Evolutionary conservation across 2,113 vertebrate species (phyloP), one percentile per base, ranked within the genome.

Genomic region (Myrmecophaga tridactyla): DNA sequence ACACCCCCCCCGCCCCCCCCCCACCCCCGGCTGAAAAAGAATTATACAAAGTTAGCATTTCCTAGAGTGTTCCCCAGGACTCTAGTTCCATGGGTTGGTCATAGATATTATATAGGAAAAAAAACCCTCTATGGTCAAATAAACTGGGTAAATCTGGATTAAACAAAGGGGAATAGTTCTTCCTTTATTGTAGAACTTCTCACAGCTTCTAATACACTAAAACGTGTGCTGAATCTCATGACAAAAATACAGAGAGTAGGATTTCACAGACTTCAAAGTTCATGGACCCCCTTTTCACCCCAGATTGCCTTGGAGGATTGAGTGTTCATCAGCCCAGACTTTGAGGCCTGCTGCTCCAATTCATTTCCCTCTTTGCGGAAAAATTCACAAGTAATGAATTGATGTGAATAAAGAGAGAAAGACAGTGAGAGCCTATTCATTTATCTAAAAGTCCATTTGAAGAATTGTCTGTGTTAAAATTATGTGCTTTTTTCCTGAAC

Each of bases 401-500:
- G 39, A 93, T 92, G 73, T 82, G 95, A 97, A 88, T 89, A 92
- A 95, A 94, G 93, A 93, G 70, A 60, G 69, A 94, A 92, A 77
- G 82, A 80, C 56, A 84, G 95, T 80, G 53, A 92, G 91, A 94
- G 89, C 34, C 69, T 96, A 43, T 91, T 91, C 96, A 96, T 95
- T 96, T 81, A 90, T 95, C 97, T 91, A 62, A 96, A 94, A 96
- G 89, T 77, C 62, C 72, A 77, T 94, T 96, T 96, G 96, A 97
- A 96, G 94, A 95, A 95, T 46, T 90, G 69, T 94, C 96, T 92
- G 72, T 94, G 77, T 95, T 92, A 92, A 95, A 90, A 94, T 91
- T 53, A 94, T 81, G 48, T 80, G 78, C 85, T 75, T 94, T 86
- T 88, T 8, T 15, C 23, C 41, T 34, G 18, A 67, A 86, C 81